Evolutionary conservation across 37 sponge, comb jelly and placozoan genomes (phyloP), one percentile per base, ranked within the genome.

Genomic region (Spongia lamella): DNA sequence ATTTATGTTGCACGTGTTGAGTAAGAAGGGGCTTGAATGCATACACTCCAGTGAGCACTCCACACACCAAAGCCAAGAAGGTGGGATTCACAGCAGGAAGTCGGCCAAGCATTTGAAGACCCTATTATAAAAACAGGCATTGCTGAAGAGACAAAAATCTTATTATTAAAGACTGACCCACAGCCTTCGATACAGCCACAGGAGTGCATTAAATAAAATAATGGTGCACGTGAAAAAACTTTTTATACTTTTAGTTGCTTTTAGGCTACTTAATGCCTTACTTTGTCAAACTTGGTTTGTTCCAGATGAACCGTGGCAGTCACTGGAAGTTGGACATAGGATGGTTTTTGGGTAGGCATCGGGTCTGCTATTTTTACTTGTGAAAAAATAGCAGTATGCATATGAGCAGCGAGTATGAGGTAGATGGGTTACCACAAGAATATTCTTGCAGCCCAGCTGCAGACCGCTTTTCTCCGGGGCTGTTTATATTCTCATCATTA

Each of bases 261-360:
- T 80, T 38, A 76, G 92, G 13, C 14, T 51, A 11, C 27, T 81
- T 14, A 87, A 78, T 64, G 94, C 86, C 15, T 20, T 80, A 35
- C 66, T 87, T 22, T 70, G 78, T 27, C 73, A 77, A 33, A 90
- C 95, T 3, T 52, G 61, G 32, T 94, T 90, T 66, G 95, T 90
- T 3, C 88, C 95, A 21, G 95, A 94, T 65, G 95, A 94, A 53
- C 81, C 87, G 77, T 94, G 91, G 91, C 94, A 94, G 72, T 32
- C 79, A 1, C 71, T 94, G 59, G 94, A 94, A 58, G 88, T 94
- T 15, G 87, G 90, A 24, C 90, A 94, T 81, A 70, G 57, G n/a
- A 69, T 76, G 50, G 75, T 81, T 29, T 94, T 85, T 60, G 83
- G 90, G 70, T 94, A 92, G 86, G n/a, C n/a, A n/a, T n/a, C n/a